A percentile compares a stretch with the other conserved stretches of the same genome.
These are phyloP conservation scores for Nycteola revayana DNA, from an alignment of 2,888 invertebrate species.

Conservation along the genomic window DNA sequence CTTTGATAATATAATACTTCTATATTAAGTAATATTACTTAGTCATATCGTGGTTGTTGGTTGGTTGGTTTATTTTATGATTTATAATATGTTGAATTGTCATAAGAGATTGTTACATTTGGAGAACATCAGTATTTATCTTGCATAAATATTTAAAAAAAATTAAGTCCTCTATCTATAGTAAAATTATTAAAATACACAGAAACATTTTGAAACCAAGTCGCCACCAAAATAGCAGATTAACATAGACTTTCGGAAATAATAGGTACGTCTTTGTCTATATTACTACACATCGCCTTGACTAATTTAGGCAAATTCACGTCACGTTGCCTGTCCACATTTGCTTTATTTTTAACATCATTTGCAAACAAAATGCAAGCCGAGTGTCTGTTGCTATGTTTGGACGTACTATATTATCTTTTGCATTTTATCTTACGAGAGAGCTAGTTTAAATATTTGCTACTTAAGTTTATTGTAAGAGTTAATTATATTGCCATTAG, in stretches of 20 bases:
- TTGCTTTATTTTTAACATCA: slow-evolving; percentile 12
- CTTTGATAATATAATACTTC: too few relatives aligned
- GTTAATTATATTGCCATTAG: not conserved
- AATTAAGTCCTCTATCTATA: too few relatives aligned
- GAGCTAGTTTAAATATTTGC: slow-evolving; percentile 4
- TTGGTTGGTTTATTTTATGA: too few relatives aligned
- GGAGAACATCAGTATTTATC: too few relatives aligned
- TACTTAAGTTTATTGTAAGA: slow-evolving; percentile 3
- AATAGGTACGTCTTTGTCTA: slow-evolving; percentile 21
- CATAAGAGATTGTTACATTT: too few relatives aligned
- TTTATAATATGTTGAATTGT: too few relatives aligned
- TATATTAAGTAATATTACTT: too few relatives aligned
- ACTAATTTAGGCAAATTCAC: slow-evolving; percentile 18
- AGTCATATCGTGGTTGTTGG: too few relatives aligned
- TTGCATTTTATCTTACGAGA: slow-evolving; percentile 12
- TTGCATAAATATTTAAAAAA: too few relatives aligned
- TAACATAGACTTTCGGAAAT: slow-evolving; percentile 28
- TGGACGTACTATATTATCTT: slow-evolving; percentile 8
- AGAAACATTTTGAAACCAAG: slow-evolving; percentile 17
- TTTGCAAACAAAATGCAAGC: slow-evolving; percentile 15
- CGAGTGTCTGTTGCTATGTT: slow-evolving; percentile 10
- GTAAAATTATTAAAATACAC: too few relatives aligned
- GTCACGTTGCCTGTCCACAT: slow-evolving; percentile 20
- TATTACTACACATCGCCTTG: slow-evolving; percentile 25
- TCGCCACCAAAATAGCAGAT: slow-evolving; percentile 15